A percentile compares a stretch with the other conserved stretches of the same genome.
These are phyloP conservation scores for Brachyopa scutellaris DNA, from an alignment of 2,888 invertebrate species.

Conservation along the genomic window DNA sequence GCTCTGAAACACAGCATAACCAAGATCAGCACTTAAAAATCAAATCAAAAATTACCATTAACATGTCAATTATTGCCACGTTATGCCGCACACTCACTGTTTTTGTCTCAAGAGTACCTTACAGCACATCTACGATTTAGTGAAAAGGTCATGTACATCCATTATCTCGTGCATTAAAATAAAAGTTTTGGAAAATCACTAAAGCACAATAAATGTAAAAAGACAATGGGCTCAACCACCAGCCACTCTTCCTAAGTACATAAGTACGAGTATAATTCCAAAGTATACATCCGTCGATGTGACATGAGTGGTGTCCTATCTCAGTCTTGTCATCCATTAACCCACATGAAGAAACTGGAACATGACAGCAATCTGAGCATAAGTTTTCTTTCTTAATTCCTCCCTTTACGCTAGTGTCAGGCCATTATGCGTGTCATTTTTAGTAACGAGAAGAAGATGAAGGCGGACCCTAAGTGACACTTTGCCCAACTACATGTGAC, in stretches of 20 bases:
- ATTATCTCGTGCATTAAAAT: slow-evolving; percentile 31
- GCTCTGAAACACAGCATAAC: no score
- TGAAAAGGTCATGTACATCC: slow-evolving; percentile 16
- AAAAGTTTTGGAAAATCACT: slow-evolving; percentile 27
- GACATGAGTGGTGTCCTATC: slow-evolving; percentile 1
- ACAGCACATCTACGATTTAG: slow-evolving; percentile 16
- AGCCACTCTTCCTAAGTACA: background rate
- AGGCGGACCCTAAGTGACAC: slow-evolving; percentile 46
- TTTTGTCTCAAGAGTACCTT: slow-evolving; percentile 3
- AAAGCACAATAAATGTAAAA: background rate
- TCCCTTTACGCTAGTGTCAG: slow-evolving; percentile 6
- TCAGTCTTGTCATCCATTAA: slow-evolving; percentile 42
- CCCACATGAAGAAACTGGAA: slow-evolving; percentile 47
- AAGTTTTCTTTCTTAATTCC: slow-evolving; percentile 47
- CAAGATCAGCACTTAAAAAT: no score
- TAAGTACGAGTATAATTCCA: background rate
- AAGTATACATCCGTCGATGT: background rate
- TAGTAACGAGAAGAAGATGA: background rate
- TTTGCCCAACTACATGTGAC: slow-evolving; percentile 48
- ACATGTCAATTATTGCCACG: background rate
- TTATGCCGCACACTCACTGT: background rate
- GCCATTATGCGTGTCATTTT: slow-evolving; percentile 45
- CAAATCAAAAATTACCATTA: no score
- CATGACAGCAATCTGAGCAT: slow-evolving; percentile 60
- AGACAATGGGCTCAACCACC: slow-evolving; percentile 5